Evolutionary conservation across 2,113 vertebrate genomes (phyloP).

Genomic region (Xiphias gladius): DNA sequence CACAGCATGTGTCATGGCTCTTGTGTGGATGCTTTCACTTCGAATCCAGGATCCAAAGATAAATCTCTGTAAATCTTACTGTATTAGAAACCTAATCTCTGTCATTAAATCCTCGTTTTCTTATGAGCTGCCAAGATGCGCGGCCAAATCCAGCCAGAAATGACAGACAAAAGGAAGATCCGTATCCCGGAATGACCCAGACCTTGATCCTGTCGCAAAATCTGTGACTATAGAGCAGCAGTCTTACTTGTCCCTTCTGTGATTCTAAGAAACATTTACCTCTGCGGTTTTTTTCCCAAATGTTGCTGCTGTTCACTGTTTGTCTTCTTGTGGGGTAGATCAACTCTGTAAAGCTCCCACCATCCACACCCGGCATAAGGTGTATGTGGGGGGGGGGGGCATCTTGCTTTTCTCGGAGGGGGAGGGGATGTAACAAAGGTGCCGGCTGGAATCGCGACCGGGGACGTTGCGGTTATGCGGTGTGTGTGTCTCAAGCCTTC

Average conservation of each 20-base stretch:
- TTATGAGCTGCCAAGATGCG: slow-evolving; percentile 20
- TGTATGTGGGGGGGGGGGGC: no score
- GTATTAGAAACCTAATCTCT: slow-evolving; percentile 26
- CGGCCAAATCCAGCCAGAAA: slow-evolving; percentile 35
- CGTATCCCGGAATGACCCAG: slow-evolving; percentile 20
- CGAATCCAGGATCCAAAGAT: slow-evolving; percentile 34
- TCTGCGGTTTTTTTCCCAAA: not conserved
- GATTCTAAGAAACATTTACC: not conserved
- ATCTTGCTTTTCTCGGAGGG: not conserved
- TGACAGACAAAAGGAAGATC: slow-evolving; percentile 31
- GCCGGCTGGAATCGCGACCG: no score
- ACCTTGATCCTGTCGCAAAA: slow-evolving; percentile 30
- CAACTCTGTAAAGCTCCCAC: not conserved
- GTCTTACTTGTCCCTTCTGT: not conserved
- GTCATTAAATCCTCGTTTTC: slow-evolving; percentile 46
- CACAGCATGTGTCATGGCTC: not conserved
- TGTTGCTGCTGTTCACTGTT: not conserved
- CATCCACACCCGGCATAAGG: not conserved
- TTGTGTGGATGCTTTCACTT: slow-evolving; percentile 25
- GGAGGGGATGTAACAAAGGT: not conserved
- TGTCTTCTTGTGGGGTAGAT: not conserved
- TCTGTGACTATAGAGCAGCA: not conserved
- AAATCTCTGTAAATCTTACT: slow-evolving; percentile 28
- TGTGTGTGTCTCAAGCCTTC: no score
- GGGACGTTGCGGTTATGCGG: no score